These are phyloP conservation scores for Punctoribates punctum DNA, from an alignment of 2,888 invertebrate genomes.

Conservation along the genomic window DNA sequence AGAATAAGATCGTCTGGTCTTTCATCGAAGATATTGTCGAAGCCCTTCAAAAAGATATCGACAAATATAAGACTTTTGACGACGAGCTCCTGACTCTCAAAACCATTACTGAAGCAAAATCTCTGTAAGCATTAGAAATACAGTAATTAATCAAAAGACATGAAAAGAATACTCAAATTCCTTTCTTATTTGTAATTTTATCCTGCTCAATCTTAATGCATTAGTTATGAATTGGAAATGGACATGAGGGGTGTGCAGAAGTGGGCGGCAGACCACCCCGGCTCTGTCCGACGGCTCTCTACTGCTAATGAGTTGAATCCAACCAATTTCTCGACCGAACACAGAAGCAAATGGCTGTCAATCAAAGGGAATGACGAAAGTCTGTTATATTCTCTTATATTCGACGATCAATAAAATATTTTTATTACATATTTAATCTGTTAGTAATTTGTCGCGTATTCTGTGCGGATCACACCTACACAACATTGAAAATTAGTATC, in stretches of 20 bases:
- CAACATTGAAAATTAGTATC: conserved; percentile 68
- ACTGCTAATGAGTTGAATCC: conserved; percentile 43
- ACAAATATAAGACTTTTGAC: conserved; percentile 59
- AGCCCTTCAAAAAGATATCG: conserved; percentile 65
- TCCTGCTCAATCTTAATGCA: neutral
- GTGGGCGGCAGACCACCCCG: conserved; percentile 48
- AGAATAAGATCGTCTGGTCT: conserved; percentile 66
- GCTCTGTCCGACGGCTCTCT: conserved; percentile 47
- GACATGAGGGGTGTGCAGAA: conserved; percentile 44
- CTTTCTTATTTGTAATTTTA: too few relatives aligned
- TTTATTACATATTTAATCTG: conserved; percentile 51
- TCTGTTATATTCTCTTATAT: conserved; percentile 44
- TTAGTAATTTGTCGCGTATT: conserved; percentile 75
- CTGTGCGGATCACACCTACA: conserved; percentile 76
- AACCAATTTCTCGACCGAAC: conserved; percentile 43
- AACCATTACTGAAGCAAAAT: conserved; percentile 56
- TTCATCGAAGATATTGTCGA: conserved; percentile 67
- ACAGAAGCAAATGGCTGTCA: conserved; percentile 46
- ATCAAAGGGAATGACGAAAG: conserved; percentile 53
- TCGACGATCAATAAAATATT: neutral
- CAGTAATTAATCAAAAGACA: neutral
- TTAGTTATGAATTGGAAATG: conserved; percentile 45
- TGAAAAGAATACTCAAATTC: neutral
- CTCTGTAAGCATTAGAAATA: conserved; percentile 49
- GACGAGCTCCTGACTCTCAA: conserved; percentile 68